Percentiles rank a stretch among this genome's conserved stretches.
Evolutionary conservation across 2,888 invertebrate genomes (phyloP).

Genomic region (Zaprionus lineosus): DNA sequence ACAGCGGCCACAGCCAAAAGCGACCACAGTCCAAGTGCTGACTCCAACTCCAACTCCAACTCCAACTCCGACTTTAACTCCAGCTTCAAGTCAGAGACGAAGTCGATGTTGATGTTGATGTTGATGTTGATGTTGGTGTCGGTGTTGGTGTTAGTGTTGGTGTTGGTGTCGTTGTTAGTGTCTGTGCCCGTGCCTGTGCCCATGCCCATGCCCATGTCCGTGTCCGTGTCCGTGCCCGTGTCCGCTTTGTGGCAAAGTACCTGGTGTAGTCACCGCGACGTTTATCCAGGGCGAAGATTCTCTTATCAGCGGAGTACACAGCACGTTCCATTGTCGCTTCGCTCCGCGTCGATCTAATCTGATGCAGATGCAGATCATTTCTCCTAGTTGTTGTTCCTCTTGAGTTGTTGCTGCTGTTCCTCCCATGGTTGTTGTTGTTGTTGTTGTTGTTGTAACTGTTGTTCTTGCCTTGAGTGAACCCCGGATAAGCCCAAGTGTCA

Average conservation of each 20-base stretch:
- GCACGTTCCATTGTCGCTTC: slow-evolving; percentile 72
- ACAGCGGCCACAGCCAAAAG: slow-evolving; percentile 47
- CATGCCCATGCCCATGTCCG: neutral
- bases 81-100: too few species aligned
- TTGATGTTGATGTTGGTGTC: too few species aligned
- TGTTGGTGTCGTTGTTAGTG: too few species aligned
- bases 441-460: neutral
- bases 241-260: neutral
- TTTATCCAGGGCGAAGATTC: slow-evolving; percentile 51
- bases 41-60: slow-evolving; percentile 7
- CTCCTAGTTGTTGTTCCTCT: neutral
- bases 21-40: slow-evolving; percentile 7
- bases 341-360: slow-evolving; percentile 65
- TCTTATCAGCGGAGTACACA: slow-evolving; percentile 65
- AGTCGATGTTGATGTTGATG: too few species aligned
- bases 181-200: too few species aligned
- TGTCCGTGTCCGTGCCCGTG: neutral
- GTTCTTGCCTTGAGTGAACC: too few species aligned
- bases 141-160: too few species aligned
- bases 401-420: slow-evolving; percentile 18
- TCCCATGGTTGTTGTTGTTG: slow-evolving; percentile 10
- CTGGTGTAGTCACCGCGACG: slow-evolving; percentile 17
- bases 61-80: too few species aligned
- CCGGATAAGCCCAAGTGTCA: slow-evolving; percentile 29
- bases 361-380: slow-evolving; percentile 13